These are phyloP conservation scores for Scolopax mira DNA, from an alignment of 2,113 vertebrate genomes.

Conservation along the genomic window DNA sequence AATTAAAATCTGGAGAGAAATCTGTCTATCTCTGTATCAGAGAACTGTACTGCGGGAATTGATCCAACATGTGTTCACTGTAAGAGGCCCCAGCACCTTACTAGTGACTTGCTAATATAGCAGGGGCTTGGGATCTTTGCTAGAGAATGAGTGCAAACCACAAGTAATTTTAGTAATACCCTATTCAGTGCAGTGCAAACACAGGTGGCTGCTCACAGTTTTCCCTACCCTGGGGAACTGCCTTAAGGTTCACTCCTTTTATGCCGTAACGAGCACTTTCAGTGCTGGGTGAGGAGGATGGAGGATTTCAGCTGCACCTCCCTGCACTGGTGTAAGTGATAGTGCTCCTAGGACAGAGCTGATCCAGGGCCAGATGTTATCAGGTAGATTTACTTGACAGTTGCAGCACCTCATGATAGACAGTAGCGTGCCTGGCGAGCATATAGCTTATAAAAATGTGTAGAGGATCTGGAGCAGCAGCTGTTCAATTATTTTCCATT, in stretches of 20 bases:
- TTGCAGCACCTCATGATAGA: background rate
- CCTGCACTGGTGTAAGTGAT: background rate
- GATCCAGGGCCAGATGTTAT: background rate
- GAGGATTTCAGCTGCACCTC: background rate
- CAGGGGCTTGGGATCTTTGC: background rate
- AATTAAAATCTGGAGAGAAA: background rate
- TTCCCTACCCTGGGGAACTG: background rate
- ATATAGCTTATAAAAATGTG: background rate
- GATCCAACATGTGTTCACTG: background rate
- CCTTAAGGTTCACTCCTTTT: background rate
- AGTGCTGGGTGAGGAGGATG: background rate
- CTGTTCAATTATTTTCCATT: background rate
- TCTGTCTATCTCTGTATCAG: background rate
- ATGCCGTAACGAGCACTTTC: background rate
- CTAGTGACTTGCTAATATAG: background rate
- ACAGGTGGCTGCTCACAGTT: rapidly evolving
- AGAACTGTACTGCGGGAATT: background rate
- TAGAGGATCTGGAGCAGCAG: background rate
- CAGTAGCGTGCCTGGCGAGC: background rate
- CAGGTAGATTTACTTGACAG: background rate
- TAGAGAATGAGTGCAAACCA: background rate
- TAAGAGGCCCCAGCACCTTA: background rate
- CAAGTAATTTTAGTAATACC: background rate
- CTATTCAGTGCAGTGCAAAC: background rate
- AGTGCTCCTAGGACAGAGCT: background rate